These are phyloP conservation scores for Cynocephalus volans DNA, from an alignment of 2,113 vertebrate genomes.

Conservation along the genomic window DNA sequence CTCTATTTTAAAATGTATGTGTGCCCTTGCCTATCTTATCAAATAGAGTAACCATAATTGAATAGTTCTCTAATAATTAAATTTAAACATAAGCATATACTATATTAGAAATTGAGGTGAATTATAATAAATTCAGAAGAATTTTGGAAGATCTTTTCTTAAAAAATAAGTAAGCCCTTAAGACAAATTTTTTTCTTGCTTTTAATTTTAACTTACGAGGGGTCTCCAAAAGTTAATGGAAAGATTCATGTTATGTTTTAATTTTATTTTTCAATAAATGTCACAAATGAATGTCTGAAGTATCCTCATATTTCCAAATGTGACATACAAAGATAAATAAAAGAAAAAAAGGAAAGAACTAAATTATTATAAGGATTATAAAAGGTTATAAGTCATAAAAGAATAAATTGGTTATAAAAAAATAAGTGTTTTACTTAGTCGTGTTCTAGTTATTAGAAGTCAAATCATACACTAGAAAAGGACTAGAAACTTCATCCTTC, in stretches of 20 bases:
- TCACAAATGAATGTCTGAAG: too few relatives aligned
- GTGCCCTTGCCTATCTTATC: not conserved
- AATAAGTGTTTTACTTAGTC: not conserved
- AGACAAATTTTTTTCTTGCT: not conserved
- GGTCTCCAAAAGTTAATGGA: too few relatives aligned
- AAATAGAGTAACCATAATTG: not conserved
- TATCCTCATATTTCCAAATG: not conserved
- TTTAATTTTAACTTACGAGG: not conserved
- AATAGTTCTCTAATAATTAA: not conserved
- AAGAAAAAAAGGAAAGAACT: not conserved
- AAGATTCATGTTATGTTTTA: too few relatives aligned
- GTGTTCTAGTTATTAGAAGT: not conserved
- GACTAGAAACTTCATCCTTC: not conserved
- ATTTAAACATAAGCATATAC: not conserved
- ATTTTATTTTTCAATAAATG: too few relatives aligned
- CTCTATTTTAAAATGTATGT: not conserved
- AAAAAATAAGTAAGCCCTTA: not conserved
- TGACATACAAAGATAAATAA: not conserved
- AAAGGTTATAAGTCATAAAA: not conserved
- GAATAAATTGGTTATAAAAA: not conserved
- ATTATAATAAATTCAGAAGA: conserved; percentile 37
- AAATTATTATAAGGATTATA: not conserved
- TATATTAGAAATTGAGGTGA: not conserved
- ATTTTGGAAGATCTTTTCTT: not conserved
- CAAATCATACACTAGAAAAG: not conserved